A percentile compares a stretch with the other conserved stretches of the same genome.
Evolutionary conservation across 2,113 vertebrate genomes (phyloP).

Genomic region (Brachyhypopomus occidentalis): DNA sequence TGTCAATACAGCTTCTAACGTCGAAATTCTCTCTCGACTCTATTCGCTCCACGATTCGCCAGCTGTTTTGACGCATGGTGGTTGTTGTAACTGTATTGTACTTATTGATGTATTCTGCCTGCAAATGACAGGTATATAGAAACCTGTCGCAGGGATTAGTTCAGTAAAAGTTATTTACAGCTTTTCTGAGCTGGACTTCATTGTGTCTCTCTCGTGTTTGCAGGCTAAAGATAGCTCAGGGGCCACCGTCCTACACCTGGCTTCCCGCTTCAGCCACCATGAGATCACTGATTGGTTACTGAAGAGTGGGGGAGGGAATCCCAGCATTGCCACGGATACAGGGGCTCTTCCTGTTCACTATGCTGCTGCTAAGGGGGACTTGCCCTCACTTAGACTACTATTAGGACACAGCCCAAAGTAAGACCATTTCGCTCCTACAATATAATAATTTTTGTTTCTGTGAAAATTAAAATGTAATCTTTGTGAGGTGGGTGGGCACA

Average conservation of each 20-base stretch:
- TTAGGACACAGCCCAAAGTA: constrained; percentile 88
- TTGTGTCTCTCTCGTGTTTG: constrained; percentile 41
- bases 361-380: constrained; percentile 96
- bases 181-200: neutral
- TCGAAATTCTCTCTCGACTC: too few relatives aligned
- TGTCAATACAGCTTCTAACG: too few relatives aligned
- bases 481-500: too few relatives aligned
- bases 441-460: neutral
- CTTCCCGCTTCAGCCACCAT: constrained; percentile 94
- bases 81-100: too few relatives aligned
- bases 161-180: neutral
- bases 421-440: constrained; percentile 52
- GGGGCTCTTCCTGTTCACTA: constrained; percentile 93
- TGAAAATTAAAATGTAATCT: too few relatives aligned
- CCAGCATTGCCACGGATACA: constrained; percentile 82
- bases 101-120: neutral
- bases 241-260: constrained; percentile 92
- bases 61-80: too few relatives aligned
- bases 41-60: too few relatives aligned
- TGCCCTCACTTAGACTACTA: constrained; percentile 87
- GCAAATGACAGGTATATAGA: neutral
- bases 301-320: constrained; percentile 82
- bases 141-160: neutral
- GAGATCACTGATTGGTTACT: constrained; percentile 92
- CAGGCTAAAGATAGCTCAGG: constrained; percentile 93